Conservation (phyloP, 2,797 vertebrate genomes). For the Parambassis ranga region DNA sequence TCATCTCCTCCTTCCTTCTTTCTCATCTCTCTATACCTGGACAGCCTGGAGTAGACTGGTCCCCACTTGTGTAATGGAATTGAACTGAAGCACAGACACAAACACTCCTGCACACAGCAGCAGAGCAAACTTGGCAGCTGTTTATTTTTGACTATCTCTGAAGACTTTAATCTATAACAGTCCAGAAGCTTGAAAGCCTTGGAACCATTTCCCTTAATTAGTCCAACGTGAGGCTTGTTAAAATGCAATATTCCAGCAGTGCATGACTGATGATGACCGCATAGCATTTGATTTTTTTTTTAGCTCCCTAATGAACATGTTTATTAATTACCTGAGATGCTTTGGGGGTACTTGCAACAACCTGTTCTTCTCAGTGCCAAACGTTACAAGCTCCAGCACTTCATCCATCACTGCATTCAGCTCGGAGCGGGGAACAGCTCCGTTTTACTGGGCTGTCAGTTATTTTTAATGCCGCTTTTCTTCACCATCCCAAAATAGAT, state of each 20-base stretch:
- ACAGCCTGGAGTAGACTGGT: too few relatives aligned
- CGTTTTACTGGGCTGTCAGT: slow-evolving; percentile 19
- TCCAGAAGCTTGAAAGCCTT: slow-evolving; percentile 34
- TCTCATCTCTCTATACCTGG: too few relatives aligned
- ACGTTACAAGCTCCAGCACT: slow-evolving; percentile 29
- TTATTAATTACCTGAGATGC: slow-evolving; percentile 54
- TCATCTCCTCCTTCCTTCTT: slow-evolving; percentile 2
- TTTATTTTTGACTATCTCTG: slow-evolving; percentile 24
- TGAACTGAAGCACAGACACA: slow-evolving; percentile 18
- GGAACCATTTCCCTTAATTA: slow-evolving; percentile 52
- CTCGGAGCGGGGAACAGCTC: slow-evolving; percentile 11
- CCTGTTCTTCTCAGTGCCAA: slow-evolving; percentile 14
- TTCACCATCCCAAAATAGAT: slow-evolving; percentile 26
- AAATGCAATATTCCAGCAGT: slow-evolving; percentile 46
- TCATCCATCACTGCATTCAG: slow-evolving; percentile 28
- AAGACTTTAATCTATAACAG: slow-evolving; percentile 26
- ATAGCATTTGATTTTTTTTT: slow-evolving; percentile 53
- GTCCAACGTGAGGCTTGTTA: slow-evolving; percentile 50
- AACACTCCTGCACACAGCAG: not conserved
- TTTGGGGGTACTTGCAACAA: slow-evolving; percentile 26
- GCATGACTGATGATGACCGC: slow-evolving; percentile 47
- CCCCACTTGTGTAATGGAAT: too few relatives aligned
- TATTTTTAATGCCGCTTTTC: slow-evolving; percentile 17
- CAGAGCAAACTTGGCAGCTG: not conserved
- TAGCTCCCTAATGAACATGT: slow-evolving; percentile 50